Evolutionary conservation across 2,888 invertebrate genomes (phyloP).

Genomic region (Sesia bembeciformis): DNA sequence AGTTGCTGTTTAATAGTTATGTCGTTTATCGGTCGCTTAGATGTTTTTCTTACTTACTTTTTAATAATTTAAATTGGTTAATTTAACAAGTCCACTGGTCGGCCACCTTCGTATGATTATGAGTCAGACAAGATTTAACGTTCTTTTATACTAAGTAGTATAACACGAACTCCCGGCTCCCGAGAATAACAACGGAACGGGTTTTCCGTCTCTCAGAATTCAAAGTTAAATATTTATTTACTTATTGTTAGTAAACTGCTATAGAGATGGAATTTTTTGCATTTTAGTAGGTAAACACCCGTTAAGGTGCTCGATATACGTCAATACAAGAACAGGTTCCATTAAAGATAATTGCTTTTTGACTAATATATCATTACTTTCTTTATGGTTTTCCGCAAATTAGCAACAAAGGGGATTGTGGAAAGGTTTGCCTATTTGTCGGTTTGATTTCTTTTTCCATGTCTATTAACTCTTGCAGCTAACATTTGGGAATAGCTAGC

Average conservation of each 20-base stretch:
- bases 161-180: neutral
- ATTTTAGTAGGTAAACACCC: neutral
- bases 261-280: neutral
- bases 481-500: too few species aligned
- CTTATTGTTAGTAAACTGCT: too few species aligned
- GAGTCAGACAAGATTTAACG: neutral
- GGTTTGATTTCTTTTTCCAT: too few species aligned
- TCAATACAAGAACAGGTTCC: neutral
- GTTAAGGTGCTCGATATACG: neutral
- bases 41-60: neutral
- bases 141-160: neutral
- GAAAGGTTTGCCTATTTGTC: too few species aligned
- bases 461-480: too few species aligned
- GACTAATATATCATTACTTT: neutral
- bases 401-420: too few species aligned
- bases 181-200: conserved; percentile 1
- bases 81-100: neutral
- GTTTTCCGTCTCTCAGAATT: conserved; percentile 4
- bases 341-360: neutral
- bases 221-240: neutral
- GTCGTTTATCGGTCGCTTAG: too few species aligned
- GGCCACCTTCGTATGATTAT: neutral
- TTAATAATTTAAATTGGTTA: neutral
- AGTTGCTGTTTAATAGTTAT: too few species aligned
- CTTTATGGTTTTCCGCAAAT: neutral